Percentiles rank a stretch among this genome's conserved stretches.
These are phyloP conservation scores for Myopa tessellatipennis DNA, from an alignment of 2,888 invertebrate genomes.

Conservation along the genomic window DNA sequence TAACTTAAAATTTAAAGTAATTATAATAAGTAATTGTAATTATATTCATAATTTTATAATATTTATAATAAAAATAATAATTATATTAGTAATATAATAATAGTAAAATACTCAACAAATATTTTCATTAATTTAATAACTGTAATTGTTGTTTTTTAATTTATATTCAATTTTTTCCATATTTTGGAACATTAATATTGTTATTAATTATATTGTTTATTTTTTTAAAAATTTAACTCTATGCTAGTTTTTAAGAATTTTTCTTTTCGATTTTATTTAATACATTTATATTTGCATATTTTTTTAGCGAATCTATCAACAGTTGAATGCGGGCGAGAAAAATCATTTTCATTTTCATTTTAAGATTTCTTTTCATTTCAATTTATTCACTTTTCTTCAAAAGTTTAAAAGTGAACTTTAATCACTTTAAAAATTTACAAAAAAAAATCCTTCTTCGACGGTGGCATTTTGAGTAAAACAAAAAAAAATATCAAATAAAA, in stretches of 20 bases:
- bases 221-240: slow-evolving; percentile 26
- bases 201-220: slow-evolving; percentile 23
- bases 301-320: slow-evolving; percentile 4
- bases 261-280: slow-evolving; percentile 9
- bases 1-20: slow-evolving; percentile 45
- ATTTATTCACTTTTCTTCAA: too few species aligned
- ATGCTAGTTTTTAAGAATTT: slow-evolving; percentile 18
- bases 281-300: slow-evolving; percentile 27
- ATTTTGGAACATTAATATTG: slow-evolving; percentile 47
- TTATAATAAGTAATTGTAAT: slow-evolving; percentile 49
- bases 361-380: too few species aligned
- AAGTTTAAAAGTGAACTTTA: too few species aligned
- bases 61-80: slow-evolving; percentile 52
- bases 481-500: too few species aligned
- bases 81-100: slow-evolving; percentile 52
- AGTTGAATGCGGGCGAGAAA: background rate
- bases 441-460: too few species aligned
- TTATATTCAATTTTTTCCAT: slow-evolving; percentile 47
- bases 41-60: slow-evolving; percentile 50
- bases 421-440: too few species aligned
- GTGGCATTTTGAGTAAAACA: background rate
- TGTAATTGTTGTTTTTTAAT: slow-evolving; percentile 56
- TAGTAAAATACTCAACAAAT: slow-evolving; percentile 67
- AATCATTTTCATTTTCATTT: too few species aligned
- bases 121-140: slow-evolving; percentile 59